phyloP scores from a whole-genome alignment of 2,113 vertebrate genomes.

The Larimichthys polyactis region DNA sequence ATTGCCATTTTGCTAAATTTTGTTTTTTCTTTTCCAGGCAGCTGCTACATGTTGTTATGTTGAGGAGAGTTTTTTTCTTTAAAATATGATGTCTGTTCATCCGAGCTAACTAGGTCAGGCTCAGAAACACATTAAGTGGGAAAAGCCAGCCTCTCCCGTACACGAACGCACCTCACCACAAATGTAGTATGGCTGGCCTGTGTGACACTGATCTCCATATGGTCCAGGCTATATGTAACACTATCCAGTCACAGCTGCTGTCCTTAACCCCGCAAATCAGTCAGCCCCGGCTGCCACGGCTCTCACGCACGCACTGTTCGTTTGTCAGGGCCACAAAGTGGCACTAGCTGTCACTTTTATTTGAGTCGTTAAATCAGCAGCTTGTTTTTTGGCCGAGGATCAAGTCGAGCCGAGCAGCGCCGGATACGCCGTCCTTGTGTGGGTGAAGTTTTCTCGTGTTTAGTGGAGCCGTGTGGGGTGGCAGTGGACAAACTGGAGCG shows the following conservation, averaged over 20 bases:
- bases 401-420: conserved; percentile 48
- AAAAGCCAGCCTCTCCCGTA: neutral
- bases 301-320: neutral
- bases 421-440: neutral
- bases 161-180: neutral
- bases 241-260: conserved; percentile 20
- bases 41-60: conserved; percentile 22
- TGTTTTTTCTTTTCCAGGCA: conserved; percentile 8
- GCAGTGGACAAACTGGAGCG: neutral
- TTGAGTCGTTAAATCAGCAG: conserved; percentile 59
- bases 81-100: conserved; percentile 5
- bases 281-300: neutral
- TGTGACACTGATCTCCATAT: conserved; percentile 21
- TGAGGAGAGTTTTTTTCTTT: neutral
- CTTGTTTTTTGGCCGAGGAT: conserved; percentile 74
- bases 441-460: neutral
- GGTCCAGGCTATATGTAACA: conserved; percentile 22
- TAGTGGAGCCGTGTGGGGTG: conserved; percentile 6
- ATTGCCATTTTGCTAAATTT: conserved; percentile 17
- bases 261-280: conserved; percentile 11
- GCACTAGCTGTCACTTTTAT: conserved; percentile 68
- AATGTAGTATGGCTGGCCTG: neutral
- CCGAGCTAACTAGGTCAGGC: conserved; percentile 16
- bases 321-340: conserved; percentile 36
- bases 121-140: neutral